Evolutionary conservation across 2,888 invertebrate species (phyloP).

Genomic region (Coremacera marginata): DNA sequence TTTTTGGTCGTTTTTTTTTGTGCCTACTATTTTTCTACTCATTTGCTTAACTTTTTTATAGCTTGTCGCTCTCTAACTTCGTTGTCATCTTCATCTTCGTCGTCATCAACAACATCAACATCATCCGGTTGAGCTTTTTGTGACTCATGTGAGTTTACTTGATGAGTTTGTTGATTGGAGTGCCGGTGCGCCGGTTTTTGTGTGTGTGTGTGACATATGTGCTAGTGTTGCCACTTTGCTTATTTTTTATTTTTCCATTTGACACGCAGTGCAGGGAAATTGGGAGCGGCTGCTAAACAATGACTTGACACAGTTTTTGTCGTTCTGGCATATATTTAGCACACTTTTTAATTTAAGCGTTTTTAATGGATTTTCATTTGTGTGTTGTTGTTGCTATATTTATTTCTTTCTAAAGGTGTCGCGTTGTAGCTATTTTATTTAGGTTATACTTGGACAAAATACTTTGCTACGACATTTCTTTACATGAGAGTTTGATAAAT

Average conservation of each 20-base stretch:
- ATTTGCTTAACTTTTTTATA: background rate
- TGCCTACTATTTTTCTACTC: background rate
- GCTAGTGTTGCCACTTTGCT: conserved; percentile 3
- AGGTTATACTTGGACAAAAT: no score
- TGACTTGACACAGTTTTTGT: conserved; percentile 29
- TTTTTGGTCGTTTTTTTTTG: background rate
- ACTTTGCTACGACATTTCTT: no score
- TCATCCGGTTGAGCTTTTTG: conserved; percentile 8
- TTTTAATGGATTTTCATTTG: no score
- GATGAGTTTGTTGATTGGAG: conserved; percentile 5
- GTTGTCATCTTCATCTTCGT: background rate
- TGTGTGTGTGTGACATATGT: conserved; percentile 10
- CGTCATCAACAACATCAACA: background rate
- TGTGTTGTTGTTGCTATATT: no score
- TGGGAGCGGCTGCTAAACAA: conserved; percentile 30
- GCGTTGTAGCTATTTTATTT: no score
- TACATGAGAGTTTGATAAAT: no score
- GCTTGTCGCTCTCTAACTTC: background rate
- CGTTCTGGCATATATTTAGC: no score
- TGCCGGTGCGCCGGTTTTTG: background rate
- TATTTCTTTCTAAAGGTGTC: no score
- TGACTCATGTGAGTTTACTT: background rate
- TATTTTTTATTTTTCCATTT: conserved; percentile 23
- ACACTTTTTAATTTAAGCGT: no score
- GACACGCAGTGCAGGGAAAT: conserved; percentile 25